phyloP scores from a whole-genome alignment of 2,113 vertebrate genomes.

The Polypterus bichir region DNA sequence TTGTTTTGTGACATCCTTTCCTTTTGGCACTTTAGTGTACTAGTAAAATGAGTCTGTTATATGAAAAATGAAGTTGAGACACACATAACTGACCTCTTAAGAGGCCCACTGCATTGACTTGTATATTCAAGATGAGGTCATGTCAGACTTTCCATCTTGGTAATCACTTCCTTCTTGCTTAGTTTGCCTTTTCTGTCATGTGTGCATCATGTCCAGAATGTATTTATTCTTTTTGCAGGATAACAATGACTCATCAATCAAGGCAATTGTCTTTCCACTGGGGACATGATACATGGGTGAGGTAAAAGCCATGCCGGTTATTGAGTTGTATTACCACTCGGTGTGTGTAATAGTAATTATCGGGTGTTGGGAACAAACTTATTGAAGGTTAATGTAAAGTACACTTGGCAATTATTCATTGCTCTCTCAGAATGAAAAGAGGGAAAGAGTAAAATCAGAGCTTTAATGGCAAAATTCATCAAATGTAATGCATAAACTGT shows the following conservation, averaged over 20 bases:
- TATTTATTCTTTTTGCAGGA: background rate
- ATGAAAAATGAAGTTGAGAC: background rate
- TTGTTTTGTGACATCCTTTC: too few species aligned
- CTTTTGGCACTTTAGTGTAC: background rate
- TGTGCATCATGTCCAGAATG: background rate
- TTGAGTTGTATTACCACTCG: conserved; percentile 25
- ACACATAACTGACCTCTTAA: conserved; percentile 37
- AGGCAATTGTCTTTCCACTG: conserved; percentile 20
- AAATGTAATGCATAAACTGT: conserved; percentile 25
- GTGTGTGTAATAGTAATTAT: conserved; percentile 23
- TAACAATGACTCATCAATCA: conserved; percentile 35
- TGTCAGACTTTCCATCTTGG: background rate
- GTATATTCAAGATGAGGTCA: conserved; percentile 17
- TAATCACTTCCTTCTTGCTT: background rate
- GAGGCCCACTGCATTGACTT: conserved; percentile 32
- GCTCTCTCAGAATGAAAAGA: conserved; percentile 14
- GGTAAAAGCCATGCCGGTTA: conserved; percentile 4
- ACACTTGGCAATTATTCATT: conserved; percentile 24
- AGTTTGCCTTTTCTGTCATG: background rate
- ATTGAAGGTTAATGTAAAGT: conserved; percentile 34
- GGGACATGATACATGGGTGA: conserved; percentile 3
- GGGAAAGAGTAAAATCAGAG: conserved; percentile 7
- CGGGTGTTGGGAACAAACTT: conserved; percentile 23
- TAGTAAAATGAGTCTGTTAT: background rate
- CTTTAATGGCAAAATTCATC: conserved; percentile 34